Base-by-base conservation (phyloP, 2,888 invertebrate species). In the Aspidiotus rigidus region DNA sequence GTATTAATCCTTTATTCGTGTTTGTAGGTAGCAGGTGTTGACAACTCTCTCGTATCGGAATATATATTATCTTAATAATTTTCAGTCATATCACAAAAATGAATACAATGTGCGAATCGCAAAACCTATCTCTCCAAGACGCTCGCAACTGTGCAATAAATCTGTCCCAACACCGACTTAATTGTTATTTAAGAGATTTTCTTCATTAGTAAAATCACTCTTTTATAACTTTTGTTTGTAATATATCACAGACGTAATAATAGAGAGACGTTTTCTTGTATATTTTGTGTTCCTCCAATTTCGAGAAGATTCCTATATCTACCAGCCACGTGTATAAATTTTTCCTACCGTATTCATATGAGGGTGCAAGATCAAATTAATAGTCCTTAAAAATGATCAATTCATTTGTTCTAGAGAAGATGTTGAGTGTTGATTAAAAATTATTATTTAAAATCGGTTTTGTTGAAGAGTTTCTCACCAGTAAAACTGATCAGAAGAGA, bases 131-230 rank as follows among this genome's bases (percentile, higher is more conserved):
- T 49, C 49, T 49, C 49, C 5, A 59, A 13, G 17, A 13, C 28
- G 44, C 57, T 40, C 15, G 11, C n/a, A 16, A 41, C 13, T 10
- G 57, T 7, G 66, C 57, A 66, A 66, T 66, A 66, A 66, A 66
- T 66, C 66, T 66, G 59, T 66, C 66, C 57, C 57, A 66, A 66
- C 66, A 57, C 66, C 57, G 56, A 57, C 56, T 28, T 66, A 66
- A 66, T 66, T 66, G 39, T 28, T 55, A 66, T 66, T 66, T 66
- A 66, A 66, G 66, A 44, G 66, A 66, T 66, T 66, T 66, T 57
- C 57, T 56, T 66, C 66, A 57, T 66, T 66, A 66, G 66, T 57
- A 44, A 66, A 66, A 66, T 66, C 56, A 57, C 57, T 15, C 57
- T 57, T 57, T 28, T 49, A 49, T 11, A 28, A 28, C 28, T 28